Evolutionary conservation across 2,888 invertebrate species (phyloP), one percentile per base, ranked within the genome.

Genomic region (Nemotelus pantherinus): DNA sequence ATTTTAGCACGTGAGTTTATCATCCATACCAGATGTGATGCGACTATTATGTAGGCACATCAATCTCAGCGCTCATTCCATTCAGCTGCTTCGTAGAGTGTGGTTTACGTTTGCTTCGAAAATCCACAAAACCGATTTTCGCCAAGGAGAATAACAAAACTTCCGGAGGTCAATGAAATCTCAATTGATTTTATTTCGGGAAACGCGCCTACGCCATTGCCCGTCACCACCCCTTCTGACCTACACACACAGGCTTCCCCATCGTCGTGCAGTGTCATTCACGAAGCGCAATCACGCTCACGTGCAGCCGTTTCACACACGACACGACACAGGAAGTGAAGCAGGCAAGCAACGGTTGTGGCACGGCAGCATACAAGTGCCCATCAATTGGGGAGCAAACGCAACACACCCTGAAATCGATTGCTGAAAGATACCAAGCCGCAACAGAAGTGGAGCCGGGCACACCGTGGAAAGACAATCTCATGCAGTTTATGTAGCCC

Each of bases 321-420:
- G 43, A 44, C 39, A 5, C 10, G 43, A 39, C 64, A 64, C n/a
- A 67, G n/a, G 67, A 7, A 10, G 41, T 50, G 67, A 25, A 67
- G 45, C 50, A 25, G 50, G n/a, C 41, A 41, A 39, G 39, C 57
- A 57, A 25, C 25, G 57, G 10, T 3, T 3, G 3, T 25, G 3
- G 57, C 10, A 57, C 57, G 25, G 57, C 64, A 65, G 65, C 45
- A 47, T 65, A 50, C 43, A 48, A 48, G 70, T 70, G 55, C 41
- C 70, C 65, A 25, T 25, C 25, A 41, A 70, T 72, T 58, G 72
- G 72, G 63, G 50, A 74, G 74, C 58, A 74, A 74, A 74, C 60
- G 74, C 74, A 74, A 74, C 74, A 74, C 74, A 74, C 74, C 74
- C 74, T 74, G 74, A 74, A 74, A 74, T 74, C 74, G 74, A 74